Evolutionary conservation across 2,113 vertebrate species (phyloP).

Genomic region (Perognathus longimembris): DNA sequence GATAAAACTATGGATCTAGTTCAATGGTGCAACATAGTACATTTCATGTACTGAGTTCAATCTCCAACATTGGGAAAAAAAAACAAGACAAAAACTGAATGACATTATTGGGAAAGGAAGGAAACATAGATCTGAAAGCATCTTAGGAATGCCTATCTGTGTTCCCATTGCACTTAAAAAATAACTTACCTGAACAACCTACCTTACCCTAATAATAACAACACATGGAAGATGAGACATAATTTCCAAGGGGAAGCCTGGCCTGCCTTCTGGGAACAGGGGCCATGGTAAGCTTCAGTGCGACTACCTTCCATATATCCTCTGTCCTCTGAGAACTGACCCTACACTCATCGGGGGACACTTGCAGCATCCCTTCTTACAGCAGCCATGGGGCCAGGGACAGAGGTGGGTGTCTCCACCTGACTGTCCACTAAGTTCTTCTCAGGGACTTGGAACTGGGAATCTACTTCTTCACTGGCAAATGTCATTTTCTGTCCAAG

Average conservation of each 20-base stretch:
- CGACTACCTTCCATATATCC: neutral
- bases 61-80: no score
- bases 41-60: no score
- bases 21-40: neutral
- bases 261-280: neutral
- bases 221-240: neutral
- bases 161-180: no score
- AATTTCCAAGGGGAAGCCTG: neutral
- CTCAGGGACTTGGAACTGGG: neutral
- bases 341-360: neutral
- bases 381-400: no score
- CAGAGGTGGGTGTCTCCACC: no score
- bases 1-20: neutral
- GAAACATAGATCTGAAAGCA: neutral
- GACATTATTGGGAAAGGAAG: no score
- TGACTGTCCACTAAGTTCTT: neutral
- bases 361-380: no score
- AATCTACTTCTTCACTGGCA: neutral
- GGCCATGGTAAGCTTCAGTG: neutral
- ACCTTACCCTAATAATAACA: neutral
- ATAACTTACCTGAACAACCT: neutral
- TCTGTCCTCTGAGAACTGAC: neutral
- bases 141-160: neutral
- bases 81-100: no score
- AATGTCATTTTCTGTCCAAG: neutral